phyloP scores from a whole-genome alignment of 2,113 vertebrate genomes.

The Perccottus glenii region DNA sequence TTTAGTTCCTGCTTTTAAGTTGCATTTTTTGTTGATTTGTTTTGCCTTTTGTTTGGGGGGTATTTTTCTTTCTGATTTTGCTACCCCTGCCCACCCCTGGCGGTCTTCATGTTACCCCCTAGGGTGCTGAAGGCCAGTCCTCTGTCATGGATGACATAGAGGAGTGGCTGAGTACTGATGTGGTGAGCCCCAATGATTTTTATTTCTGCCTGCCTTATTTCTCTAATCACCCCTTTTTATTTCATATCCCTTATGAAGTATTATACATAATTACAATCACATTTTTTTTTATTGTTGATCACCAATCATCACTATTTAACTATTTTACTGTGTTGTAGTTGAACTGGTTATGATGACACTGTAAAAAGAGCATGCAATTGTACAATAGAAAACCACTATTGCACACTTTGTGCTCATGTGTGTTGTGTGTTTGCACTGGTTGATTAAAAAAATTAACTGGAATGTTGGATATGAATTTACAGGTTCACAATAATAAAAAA shows the following conservation, averaged over 20 bases:
- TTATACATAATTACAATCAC: conserved; percentile 1
- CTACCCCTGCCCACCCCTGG: conserved; percentile 77
- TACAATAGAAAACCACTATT: background rate
- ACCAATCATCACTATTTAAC: background rate
- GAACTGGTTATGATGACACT: background rate
- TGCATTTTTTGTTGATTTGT: conserved; percentile 71
- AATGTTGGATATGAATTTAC: background rate
- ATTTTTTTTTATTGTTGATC: conserved; percentile 35
- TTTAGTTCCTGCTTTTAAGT: conserved; percentile 30
- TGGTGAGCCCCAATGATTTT: conserved; percentile 91
- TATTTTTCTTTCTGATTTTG: conserved; percentile 68
- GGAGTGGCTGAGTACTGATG: conserved; percentile 97
- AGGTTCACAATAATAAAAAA: background rate
- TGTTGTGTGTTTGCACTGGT: background rate
- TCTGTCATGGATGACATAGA: conserved; percentile 99
- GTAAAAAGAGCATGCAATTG: conserved; percentile 41
- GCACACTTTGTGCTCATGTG: background rate
- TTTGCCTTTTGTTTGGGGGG: conserved; percentile 52
- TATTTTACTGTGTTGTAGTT: conserved; percentile 29
- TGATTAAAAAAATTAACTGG: background rate
- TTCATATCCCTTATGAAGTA: background rate
- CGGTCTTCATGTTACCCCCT: conserved; percentile 79
- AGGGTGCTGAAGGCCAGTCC: conserved; percentile 92
- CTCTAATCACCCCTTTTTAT: conserved; percentile 4
- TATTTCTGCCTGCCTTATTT: conserved; percentile 59